Evolutionary conservation across 2,113 vertebrate species (phyloP).

Genomic region (Platanista minor): DNA sequence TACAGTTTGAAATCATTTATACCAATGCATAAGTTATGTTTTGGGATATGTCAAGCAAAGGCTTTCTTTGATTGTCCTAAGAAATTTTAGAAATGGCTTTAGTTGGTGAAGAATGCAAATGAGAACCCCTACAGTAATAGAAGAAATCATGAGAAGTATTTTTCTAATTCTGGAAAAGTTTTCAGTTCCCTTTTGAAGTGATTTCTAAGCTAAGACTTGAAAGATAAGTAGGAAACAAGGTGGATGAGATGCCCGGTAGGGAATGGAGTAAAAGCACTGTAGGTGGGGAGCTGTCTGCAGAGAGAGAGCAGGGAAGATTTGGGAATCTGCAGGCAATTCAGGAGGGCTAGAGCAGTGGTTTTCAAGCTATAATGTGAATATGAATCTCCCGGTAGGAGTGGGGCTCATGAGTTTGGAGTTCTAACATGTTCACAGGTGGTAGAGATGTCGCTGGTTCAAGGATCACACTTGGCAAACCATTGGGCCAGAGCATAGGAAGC

Average conservation of each 20-base stretch:
- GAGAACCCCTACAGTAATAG: background rate
- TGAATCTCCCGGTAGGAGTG: background rate
- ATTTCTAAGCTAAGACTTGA: background rate
- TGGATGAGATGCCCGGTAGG: background rate
- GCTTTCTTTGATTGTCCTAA: background rate
- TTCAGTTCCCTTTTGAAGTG: background rate
- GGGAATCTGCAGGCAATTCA: background rate
- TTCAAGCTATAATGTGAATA: background rate
- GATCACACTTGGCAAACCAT: background rate
- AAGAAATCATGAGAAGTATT: background rate
- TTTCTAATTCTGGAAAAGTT: background rate
- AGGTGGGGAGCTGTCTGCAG: background rate
- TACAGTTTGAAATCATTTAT: background rate
- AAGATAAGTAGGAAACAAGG: background rate
- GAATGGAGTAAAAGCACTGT: background rate
- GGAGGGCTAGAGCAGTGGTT: background rate
- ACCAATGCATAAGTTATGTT: background rate
- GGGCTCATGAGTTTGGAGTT: background rate
- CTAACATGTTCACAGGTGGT: background rate
- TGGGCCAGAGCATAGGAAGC: background rate
- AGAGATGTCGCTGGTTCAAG: background rate
- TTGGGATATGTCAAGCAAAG: background rate
- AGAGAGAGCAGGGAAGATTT: background rate
- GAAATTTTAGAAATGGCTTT: background rate
- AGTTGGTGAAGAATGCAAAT: constrained; percentile 14